Evolutionary conservation across 2,888 invertebrate genomes (phyloP).

Genomic region (Bellardia bayeri): DNA sequence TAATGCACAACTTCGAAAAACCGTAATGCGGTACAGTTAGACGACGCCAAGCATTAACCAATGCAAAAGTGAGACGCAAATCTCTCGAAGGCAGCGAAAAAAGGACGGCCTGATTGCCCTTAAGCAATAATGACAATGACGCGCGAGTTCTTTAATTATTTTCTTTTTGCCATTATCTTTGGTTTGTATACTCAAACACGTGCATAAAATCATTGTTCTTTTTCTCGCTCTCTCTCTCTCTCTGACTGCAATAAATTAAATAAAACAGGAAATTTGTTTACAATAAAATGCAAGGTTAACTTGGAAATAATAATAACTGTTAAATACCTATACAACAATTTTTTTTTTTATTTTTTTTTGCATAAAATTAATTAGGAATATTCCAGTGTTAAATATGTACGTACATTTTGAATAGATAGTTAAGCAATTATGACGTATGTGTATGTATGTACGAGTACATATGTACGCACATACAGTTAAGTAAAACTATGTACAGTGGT

Average conservation of each 20-base stretch:
- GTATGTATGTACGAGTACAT: no score
- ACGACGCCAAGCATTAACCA: no score
- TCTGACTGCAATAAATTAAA: neutral
- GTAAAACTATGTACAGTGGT: no score
- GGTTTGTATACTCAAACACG: neutral
- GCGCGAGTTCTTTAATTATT: no score
- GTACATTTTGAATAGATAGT: neutral
- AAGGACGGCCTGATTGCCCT: no score
- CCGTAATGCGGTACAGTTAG: no score
- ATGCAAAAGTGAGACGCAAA: no score
- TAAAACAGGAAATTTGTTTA: constrained; percentile 22
- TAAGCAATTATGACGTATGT: neutral
- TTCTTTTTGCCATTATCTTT: no score
- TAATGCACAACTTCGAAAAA: no score
- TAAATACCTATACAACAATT: constrained; percentile 1
- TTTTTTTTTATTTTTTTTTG: neutral
- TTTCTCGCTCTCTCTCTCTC: neutral
- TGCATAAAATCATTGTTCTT: neutral
- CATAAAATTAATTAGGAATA: constrained; percentile 28
- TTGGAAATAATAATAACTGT: constrained; percentile 1
- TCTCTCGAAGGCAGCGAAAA: no score
- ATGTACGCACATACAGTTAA: no score
- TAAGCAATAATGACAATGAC: no score
- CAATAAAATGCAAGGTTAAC: constrained; percentile 45
- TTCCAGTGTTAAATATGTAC: neutral